Evolutionary conservation across 2,797 vertebrate genomes (phyloP), one percentile per base, ranked within the genome.

Genomic region (Artibeus jamaicensis): DNA sequence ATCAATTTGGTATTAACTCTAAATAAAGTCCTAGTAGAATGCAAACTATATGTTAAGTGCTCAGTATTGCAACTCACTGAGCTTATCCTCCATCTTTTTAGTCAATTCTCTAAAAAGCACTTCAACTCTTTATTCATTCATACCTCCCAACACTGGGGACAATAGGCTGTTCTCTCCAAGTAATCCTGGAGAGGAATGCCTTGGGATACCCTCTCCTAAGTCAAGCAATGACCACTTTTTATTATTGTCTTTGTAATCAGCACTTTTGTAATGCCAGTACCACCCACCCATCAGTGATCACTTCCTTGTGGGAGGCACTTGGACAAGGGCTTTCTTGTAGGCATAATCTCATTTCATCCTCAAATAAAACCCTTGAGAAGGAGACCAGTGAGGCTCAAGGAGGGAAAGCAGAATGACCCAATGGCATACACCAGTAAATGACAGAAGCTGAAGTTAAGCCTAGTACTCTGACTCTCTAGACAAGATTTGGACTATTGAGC

Each of bases 1-100:
- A 50, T 21, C 57, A 4, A 15, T 81, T 57, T 53, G 44, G 0
- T 55, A 42, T 81, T 76, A 39, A 37, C 29, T 74, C 5, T 34
- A 5, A 92, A 16, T 57, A 18, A 86, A 26, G 19, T 32, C 19
- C 81, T 9, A 21, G 29, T 10, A 11, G 26, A 42, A 10, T 39
- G 15, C 9, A 42, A 32, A 6, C 55, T 39, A 16, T 53, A 6
- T 12, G 46, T 19, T 5, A 11, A 71, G 53, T 9, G 2, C 8
- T 74, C 39, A 44, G 0, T 44, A 14, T 19, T 65, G 48, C 10
- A 11, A 21, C 3, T 3, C 19, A 3, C 1, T 9, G 2, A 5
- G 7, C 37, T 42, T 55, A 32, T 37, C 10, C 34, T 44, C 14
- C n/a, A 86, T 59, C 59, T 32, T 42, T 24, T 42, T 18, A 29